Evolutionary conservation across 2,888 invertebrate species (phyloP), one percentile per base, ranked within the genome.

Genomic region (Tetragnatha montana): DNA sequence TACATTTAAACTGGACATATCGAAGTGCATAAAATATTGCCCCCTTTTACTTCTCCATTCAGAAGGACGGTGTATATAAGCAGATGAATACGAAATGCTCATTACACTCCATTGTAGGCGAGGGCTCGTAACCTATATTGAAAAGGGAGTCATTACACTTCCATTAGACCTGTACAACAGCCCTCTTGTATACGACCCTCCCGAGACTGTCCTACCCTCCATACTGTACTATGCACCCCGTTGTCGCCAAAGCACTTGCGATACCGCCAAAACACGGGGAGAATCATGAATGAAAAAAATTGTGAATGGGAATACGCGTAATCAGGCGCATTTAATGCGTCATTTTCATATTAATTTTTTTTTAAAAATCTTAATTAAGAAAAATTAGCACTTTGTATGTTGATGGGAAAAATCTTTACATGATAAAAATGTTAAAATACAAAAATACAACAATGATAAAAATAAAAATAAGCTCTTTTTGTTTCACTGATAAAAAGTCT

Each of bases 131-230:
- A 71, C 74, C 75, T 84, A 80, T 19, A 76, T 76, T 78, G 85
- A 86, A 89, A 78, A 81, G 78, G 69, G 35, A 21, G 76, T 68
- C 80, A 86, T 89, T 89, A 89, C 81, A 75, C 80, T 84, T 84
- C 88, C 88, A 89, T 89, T 89, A 89, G n/a, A 69, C 81, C 81
- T n/a, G 47, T 84, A 86, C 71, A 68, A 71, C 70, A 71, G 49
- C 73, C 75, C 86, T 89, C 68, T 22, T 69, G 71, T 51, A 85
- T 89, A 89, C 60, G 76, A 51, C 78, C 50, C 89, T 81, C 89
- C 50, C 21, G 89, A 89, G 89, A 50, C 19, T 8, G 47, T 49
- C 8, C 8, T 35, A 70, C 12, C 60, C 35, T 10, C 4, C 60
- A 60, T 60, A 17, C 60, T 17, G 12, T 17, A 17, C 60, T 12